Evolutionary conservation across 2,797 vertebrate species (phyloP).

Genomic region (Linurgus olivaceus): DNA sequence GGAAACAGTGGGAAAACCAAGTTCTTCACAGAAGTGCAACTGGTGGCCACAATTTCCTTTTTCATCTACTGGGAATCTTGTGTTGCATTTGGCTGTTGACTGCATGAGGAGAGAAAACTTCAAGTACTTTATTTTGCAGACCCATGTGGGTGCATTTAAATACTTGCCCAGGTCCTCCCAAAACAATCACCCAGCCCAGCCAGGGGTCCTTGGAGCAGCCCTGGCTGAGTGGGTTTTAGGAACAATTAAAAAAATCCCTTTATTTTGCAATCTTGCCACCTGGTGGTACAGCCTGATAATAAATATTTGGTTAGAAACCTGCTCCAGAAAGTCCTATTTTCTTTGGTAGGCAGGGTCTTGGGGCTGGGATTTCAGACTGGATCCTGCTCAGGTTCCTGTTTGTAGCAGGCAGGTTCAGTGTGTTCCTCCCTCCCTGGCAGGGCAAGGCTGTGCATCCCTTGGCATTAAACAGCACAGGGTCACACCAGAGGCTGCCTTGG

Average conservation of each 20-base stretch:
- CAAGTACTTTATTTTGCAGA: neutral
- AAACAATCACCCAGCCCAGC: rapidly evolving
- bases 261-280: constrained; percentile 63
- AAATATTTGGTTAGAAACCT: neutral
- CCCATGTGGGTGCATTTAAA: neutral
- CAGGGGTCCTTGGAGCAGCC: neutral
- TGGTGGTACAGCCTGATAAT: constrained; percentile 52
- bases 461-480: neutral
- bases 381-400: neutral
- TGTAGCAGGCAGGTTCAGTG: neutral
- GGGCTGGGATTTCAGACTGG: neutral
- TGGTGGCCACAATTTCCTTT: neutral
- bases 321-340: neutral
- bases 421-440: neutral
- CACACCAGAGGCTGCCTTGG: neutral
- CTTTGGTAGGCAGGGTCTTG: neutral
- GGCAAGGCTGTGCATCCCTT: neutral
- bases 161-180: neutral
- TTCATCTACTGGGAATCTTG: neutral
- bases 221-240: neutral
- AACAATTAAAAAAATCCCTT: neutral
- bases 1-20: neutral
- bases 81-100: neutral
- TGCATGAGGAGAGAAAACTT: neutral
- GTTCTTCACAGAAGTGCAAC: neutral